Evolutionary conservation across 2,113 vertebrate species (phyloP).

Genomic region (pig (Sus scrofa)): T2T-Sscrofa CM001155.3:5424501-5425000

Average conservation of each 20-base stretch:
- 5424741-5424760: background rate
- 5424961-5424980: no score
- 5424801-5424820: background rate
- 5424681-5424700: background rate
- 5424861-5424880: no score
- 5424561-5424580: background rate
- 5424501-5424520: no score
- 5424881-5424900: no score
- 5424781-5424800: background rate
- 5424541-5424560: no score
- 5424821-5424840: no score
- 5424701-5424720: background rate
- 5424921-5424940: no score
- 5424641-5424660: background rate
- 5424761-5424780: accelerated
- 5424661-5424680: background rate
- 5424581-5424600: background rate
- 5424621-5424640: background rate
- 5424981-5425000: no score
- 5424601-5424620: background rate
- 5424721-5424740: background rate
- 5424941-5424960: no score
- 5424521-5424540: no score
- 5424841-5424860: no score
- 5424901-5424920: no score